Evolutionary conservation across 2,113 vertebrate species (phyloP).

Genomic region (human (Homo sapiens)): GRCh38 chrX:70060001-70060500

Average conservation of each 20-base stretch:
- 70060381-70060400: neutral
- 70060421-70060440: too few relatives aligned
- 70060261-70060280: conserved; percentile 14
- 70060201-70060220: conserved; percentile 6
- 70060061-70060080: neutral
- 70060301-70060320: neutral
- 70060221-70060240: neutral
- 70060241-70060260: neutral
- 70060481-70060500: too few relatives aligned
- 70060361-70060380: neutral
- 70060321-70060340: neutral
- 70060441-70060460: too few relatives aligned
- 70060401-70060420: too few relatives aligned
- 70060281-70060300: neutral
- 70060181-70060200: neutral
- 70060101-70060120: neutral
- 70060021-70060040: neutral
- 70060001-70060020: neutral
- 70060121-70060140: neutral
- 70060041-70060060: neutral
- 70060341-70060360: neutral
- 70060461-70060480: too few relatives aligned
- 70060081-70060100: neutral
- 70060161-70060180: neutral
- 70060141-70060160: neutral